A percentile compares a stretch with the other conserved stretches of the same genome.
These are phyloP conservation scores for Carollia perspicillata DNA, from an alignment of 2,113 vertebrate genomes.

Conservation along the genomic window DNA sequence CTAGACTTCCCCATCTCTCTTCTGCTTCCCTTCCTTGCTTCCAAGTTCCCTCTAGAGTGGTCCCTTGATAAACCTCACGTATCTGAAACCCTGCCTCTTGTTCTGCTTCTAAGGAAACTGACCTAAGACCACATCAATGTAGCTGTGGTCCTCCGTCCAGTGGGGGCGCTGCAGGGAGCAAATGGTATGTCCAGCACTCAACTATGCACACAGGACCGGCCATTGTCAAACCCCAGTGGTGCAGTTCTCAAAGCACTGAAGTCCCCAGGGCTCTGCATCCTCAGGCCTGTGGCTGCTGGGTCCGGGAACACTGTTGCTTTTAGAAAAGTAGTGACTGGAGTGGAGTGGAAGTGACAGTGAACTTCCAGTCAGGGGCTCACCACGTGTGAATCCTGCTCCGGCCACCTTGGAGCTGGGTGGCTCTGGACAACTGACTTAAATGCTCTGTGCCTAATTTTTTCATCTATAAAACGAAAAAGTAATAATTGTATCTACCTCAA, in stretches of 20 bases:
- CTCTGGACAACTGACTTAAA: background rate
- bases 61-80: background rate
- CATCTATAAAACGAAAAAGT: background rate
- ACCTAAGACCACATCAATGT: background rate
- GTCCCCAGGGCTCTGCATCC: background rate
- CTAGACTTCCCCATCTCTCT: background rate
- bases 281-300: background rate
- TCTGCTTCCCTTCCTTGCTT: background rate
- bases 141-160: background rate
- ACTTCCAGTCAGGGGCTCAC: background rate
- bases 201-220: fast-evolving
- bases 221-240: background rate
- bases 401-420: background rate
- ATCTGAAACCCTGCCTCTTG: background rate
- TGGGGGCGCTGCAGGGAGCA: background rate
- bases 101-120: background rate
- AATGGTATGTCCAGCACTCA: background rate
- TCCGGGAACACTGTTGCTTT: background rate
- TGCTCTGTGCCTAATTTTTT: background rate
- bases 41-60: background rate
- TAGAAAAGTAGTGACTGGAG: background rate
- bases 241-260: background rate
- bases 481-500: background rate
- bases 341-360: background rate
- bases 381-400: background rate